Evolutionary conservation across 2,888 invertebrate genomes (phyloP).

Genomic region (Sesia bembeciformis): DNA sequence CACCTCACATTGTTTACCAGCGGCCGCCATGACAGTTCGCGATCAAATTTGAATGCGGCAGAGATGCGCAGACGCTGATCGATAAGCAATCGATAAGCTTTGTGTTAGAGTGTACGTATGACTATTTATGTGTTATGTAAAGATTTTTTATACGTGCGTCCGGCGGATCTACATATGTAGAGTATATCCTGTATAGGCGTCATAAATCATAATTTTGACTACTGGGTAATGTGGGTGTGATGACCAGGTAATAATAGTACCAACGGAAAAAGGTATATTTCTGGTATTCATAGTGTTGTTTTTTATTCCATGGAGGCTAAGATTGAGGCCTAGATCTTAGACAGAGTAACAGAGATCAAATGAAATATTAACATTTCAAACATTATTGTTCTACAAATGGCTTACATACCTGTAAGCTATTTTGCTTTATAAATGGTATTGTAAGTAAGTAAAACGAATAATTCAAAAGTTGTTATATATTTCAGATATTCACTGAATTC

Average conservation of each 20-base stretch:
- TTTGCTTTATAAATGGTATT: too few relatives aligned
- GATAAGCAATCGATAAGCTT: background rate
- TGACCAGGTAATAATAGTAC: background rate
- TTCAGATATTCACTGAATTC: too few relatives aligned
- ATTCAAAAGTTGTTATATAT: too few relatives aligned
- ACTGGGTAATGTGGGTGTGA: conserved; percentile 1
- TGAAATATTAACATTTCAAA: too few relatives aligned
- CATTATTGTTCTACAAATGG: too few relatives aligned
- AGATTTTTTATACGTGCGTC: background rate
- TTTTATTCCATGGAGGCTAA: too few relatives aligned
- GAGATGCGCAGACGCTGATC: background rate
- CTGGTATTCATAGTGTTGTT: too few relatives aligned
- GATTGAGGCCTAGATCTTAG: too few relatives aligned
- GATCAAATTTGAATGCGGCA: conserved; percentile 1
- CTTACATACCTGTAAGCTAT: too few relatives aligned
- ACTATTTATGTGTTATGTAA: background rate
- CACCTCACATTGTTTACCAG: background rate
- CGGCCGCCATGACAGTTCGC: background rate
- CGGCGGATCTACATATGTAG: conserved; percentile 3
- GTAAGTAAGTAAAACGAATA: too few relatives aligned
- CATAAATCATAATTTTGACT: background rate
- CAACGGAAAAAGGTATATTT: too few relatives aligned
- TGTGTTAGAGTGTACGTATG: background rate
- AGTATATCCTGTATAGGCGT: conserved; percentile 33
- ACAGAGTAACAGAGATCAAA: too few relatives aligned